Percentiles rank a stretch among this genome's conserved stretches.
Conservation (phyloP, 2,113 vertebrate genomes). For the Rousettus leschenaultii region DNA sequence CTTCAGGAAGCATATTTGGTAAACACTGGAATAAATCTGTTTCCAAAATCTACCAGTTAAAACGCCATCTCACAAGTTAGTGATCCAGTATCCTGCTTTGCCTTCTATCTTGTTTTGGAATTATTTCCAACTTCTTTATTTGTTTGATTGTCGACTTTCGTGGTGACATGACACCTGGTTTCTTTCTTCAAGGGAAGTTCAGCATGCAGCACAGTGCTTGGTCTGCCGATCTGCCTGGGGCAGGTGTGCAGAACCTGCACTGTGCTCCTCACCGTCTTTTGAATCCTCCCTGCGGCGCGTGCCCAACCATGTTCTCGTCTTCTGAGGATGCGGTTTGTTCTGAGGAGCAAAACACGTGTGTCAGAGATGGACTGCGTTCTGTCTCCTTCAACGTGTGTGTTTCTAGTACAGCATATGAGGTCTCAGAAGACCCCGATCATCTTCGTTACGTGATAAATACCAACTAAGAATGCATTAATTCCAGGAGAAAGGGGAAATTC, state of each 20-base stretch:
- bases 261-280: background rate
- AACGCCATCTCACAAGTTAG: background rate
- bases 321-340: background rate
- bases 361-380: background rate
- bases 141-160: slow-evolving; percentile 57
- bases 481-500: background rate
- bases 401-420: background rate
- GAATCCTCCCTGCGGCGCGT: no score
- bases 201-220: slow-evolving; percentile 49
- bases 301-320: background rate
- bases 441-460: background rate
- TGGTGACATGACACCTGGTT: slow-evolving; percentile 56
- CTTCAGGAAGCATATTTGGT: background rate
- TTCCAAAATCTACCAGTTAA: background rate
- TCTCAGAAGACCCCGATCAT: background rate
- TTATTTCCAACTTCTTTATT: background rate
- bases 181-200: slow-evolving; percentile 64
- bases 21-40: background rate
- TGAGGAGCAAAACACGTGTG: background rate
- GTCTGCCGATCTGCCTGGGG: slow-evolving; percentile 72
- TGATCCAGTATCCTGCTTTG: background rate
- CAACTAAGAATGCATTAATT: background rate
- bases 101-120: background rate
- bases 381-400: background rate
- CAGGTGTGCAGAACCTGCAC: slow-evolving; percentile 68